Conservation (phyloP, 2,113 vertebrate genomes). For the Puffinus mauretanicus region DNA sequence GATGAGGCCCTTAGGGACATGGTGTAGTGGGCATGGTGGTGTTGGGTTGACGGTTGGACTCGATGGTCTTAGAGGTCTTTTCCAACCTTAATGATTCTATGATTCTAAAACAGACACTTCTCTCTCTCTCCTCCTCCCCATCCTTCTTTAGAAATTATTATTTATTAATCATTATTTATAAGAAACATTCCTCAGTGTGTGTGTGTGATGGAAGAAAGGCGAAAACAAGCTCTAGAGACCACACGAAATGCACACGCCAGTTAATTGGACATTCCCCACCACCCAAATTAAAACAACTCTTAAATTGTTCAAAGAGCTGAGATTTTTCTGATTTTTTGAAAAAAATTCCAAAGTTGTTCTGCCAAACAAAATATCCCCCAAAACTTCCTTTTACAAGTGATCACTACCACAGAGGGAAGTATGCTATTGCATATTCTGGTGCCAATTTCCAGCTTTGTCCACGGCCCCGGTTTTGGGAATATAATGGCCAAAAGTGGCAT, state of each 20-base stretch:
- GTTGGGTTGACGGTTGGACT: too few relatives aligned
- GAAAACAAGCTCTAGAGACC: background rate
- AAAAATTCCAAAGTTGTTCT: background rate
- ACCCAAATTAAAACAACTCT: background rate
- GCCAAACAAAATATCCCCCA: background rate
- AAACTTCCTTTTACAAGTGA: background rate
- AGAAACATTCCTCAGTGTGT: background rate
- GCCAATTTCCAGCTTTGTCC: background rate
- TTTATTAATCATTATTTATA: background rate
- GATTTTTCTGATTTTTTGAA: background rate
- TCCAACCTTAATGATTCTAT: too few relatives aligned
- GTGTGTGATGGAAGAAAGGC: background rate
- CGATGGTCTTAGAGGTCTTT: too few relatives aligned
- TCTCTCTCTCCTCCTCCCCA: background rate
- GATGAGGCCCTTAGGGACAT: too few relatives aligned
- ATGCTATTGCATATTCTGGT: accelerated
- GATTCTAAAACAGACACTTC: background rate
- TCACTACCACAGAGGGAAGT: background rate
- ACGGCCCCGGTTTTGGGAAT: background rate
- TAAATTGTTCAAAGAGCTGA: background rate
- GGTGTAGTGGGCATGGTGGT: too few relatives aligned
- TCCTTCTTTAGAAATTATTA: background rate
- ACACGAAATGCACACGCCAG: background rate
- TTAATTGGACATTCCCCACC: background rate
- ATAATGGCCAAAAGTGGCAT: accelerated